Base-by-base conservation (phyloP, 1,140 invertebrate species). In the Melanaphis sacchari region DNA sequence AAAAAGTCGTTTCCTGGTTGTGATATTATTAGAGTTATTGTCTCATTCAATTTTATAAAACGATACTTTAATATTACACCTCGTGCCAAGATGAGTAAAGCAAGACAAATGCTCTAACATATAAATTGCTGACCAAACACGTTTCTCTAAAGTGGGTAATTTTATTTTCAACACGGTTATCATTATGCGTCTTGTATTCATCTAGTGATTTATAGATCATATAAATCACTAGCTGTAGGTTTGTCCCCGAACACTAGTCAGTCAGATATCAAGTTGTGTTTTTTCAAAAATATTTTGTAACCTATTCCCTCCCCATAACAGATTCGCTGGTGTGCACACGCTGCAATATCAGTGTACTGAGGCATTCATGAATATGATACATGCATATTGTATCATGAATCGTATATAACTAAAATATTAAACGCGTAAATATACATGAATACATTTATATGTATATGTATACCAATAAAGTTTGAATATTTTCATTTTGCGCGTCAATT, bases 1-100 rank as follows among this genome's bases (percentile, higher is more conserved):
- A 46, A n/a, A 66, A n/a, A n/a, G n/a, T 66, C 59, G 59, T 66
- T 66, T 66, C 31, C 11, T 5, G 54, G 54, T 26, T 15, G 54
- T 31, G 31, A 66, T n/a, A 66, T n/a, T 18, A 66, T 76, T 76
- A 11, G 11, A 15, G n/a, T 18, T 76, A 31, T 26, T 76, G 31
- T 76, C 59, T 76, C 59, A n/a, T n/a, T n/a, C 59, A 76, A n/a
- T 76, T 76, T 76, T 76, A n/a, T n/a, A n/a, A 76, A n/a, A n/a
- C 15, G 59, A 76, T 76, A n/a, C 31, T 76, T 6, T 1, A 76
- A 76, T 15, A 76, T 76, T n/a, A 36, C 2, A 36, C 15, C 31
- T 76, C 31, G 15, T 76, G 59, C 31, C 59, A 76, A n/a, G 15
- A 76, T 18, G 59, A n/a, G 59, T 76, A 76, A 66, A n/a, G 2